Evolutionary conservation across 2,113 vertebrate species (phyloP), one percentile per base, ranked within the genome.

Genomic region (Dendropsophus ebraccatus): DNA sequence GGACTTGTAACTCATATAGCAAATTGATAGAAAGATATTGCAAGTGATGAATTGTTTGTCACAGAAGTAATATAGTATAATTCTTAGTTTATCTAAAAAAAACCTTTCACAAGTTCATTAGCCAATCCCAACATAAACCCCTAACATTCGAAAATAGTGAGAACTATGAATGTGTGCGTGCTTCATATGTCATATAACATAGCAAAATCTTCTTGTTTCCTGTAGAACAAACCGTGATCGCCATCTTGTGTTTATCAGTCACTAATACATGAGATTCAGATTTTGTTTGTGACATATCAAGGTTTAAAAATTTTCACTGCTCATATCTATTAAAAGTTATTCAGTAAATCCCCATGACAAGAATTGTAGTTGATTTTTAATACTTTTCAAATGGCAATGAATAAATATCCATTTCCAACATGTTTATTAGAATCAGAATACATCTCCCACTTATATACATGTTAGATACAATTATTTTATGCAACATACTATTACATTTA

Each of bases 191-290:
- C 30, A 69, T 35, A 16, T 19, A n/a, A n/a, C n/a, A n/a, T n/a
- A n/a, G n/a, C n/a, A 69, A 69, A 35, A 35, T 7, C 30, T 19
- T 69, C 23, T 6, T 32, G 4, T 32, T 30, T 4, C 28, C 65
- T 19, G 7, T 69, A 69, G 28, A 5, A 32, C 17, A 50, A 76
- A 28, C 0, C 45, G 50, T 50, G 47, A 30, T 2, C 25, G 45
- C 73, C 73, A 76, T 76, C 72, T 76, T 49, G 41, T 76, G 73
- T 19, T 28, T 4, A 75, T 47, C n/a, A 75, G 5, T 25, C 23
- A 49, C 4, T 75, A 49, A 75, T 75, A 45, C 72, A 49, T 25
- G 37, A 49, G 9, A n/a, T 65, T 65, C 16, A 17, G 3, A n/a
- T 67, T 32, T 41, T 5, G 41, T 41, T 8, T 41, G 41, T 49